phyloP scores from a whole-genome alignment of 2,797 vertebrate species.

The Dallia pectoralis region DNA sequence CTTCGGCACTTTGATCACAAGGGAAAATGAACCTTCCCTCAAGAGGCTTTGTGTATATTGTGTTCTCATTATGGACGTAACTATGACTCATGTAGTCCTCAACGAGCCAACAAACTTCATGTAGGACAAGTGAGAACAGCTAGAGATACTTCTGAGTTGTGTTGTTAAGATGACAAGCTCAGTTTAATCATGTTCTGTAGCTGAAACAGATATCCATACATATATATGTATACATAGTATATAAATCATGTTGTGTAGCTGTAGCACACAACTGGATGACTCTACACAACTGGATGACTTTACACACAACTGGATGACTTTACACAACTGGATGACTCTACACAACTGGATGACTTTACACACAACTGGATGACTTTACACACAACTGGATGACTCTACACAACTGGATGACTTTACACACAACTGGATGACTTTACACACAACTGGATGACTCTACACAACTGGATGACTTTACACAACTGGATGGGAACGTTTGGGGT shows the following conservation, averaged over 20 bases:
- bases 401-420: too few relatives aligned
- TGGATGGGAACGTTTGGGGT: not conserved
- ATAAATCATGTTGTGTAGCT: too few relatives aligned
- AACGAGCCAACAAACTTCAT: slow-evolving; percentile 2
- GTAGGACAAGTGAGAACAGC: slow-evolving; percentile 1
- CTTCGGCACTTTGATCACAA: slow-evolving; percentile 84
- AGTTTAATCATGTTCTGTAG: not conserved
- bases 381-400: too few relatives aligned
- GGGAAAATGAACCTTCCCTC: slow-evolving; percentile 72
- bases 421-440: too few relatives aligned
- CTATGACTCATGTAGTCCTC: not conserved
- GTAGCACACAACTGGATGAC: too few relatives aligned
- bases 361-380: too few relatives aligned
- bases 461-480: not conserved
- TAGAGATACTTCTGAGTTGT: not conserved
- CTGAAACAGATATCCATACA: not conserved
- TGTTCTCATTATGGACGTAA: slow-evolving; percentile 69
- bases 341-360: too few relatives aligned
- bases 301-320: too few relatives aligned
- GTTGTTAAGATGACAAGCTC: slow-evolving; percentile 3
- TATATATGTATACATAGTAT: not conserved
- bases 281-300: too few relatives aligned
- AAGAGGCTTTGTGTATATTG: slow-evolving; percentile 84
- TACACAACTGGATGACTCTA: too few relatives aligned
- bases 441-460: too few relatives aligned